Percentiles rank a stretch among this genome's conserved stretches.
Conservation (phyloP, 2,888 invertebrate species). For the Dorcus hopei region DNA sequence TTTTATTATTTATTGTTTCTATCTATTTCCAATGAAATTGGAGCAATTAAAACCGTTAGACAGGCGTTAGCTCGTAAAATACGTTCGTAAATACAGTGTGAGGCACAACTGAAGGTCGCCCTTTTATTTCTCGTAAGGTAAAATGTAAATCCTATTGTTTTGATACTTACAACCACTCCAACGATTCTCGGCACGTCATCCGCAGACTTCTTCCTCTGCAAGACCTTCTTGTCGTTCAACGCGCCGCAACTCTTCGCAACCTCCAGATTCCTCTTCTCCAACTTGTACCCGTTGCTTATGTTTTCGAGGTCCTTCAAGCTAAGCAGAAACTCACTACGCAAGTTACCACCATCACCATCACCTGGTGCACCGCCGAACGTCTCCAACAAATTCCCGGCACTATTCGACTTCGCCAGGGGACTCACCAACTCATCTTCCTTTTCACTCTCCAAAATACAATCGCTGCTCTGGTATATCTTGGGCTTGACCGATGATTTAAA, state of each 20-base stretch:
- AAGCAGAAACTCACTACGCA: constrained; percentile 6
- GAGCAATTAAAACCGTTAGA: too few relatives aligned
- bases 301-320: constrained; percentile 13
- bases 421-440: not conserved
- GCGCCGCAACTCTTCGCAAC: not conserved
- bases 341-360: not conserved
- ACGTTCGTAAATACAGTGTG: too few relatives aligned
- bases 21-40: too few relatives aligned
- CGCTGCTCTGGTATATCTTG: constrained; percentile 10
- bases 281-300: constrained; percentile 2
- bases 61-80: too few relatives aligned
- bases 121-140: too few relatives aligned
- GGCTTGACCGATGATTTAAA: not conserved
- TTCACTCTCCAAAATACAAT: constrained; percentile 11
- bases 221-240: not conserved
- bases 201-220: not conserved
- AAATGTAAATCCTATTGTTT: too few relatives aligned
- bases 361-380: constrained; percentile 3
- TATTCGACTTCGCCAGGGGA: not conserved
- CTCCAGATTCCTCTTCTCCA: not conserved
- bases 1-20: too few relatives aligned
- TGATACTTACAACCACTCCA: constrained; percentile 14
- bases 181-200: constrained; percentile 12
- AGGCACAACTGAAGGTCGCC: too few relatives aligned
- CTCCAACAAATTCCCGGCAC: constrained; percentile 3